Evolutionary conservation across 2,888 invertebrate species (phyloP).

Genomic region (Tryphoninae sp.): DNA sequence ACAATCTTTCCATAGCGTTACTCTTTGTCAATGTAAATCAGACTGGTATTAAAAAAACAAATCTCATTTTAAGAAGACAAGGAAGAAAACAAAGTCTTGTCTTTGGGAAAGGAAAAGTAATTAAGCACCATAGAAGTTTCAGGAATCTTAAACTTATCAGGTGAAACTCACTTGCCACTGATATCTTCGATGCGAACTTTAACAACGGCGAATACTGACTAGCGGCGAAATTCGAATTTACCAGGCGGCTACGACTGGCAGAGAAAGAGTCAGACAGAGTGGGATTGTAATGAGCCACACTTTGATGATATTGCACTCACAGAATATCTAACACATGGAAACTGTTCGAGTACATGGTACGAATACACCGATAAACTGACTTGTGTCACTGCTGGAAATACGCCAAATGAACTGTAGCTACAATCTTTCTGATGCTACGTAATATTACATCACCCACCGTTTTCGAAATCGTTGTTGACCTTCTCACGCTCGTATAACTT

Average conservation of each 20-base stretch:
- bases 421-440: conserved; percentile 49
- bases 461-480: conserved; percentile 32
- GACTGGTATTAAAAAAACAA: too few relatives aligned
- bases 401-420: conserved; percentile 35
- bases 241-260: background rate
- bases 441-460: conserved; percentile 50
- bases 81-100: background rate
- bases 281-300: background rate
- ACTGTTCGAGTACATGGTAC: conserved; percentile 20
- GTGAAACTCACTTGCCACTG: background rate
- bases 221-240: background rate
- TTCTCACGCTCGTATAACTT: conserved; percentile 10
- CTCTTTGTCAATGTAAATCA: too few relatives aligned
- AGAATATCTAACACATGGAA: background rate
- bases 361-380: conserved; percentile 60
- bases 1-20: too few relatives aligned
- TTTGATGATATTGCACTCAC: background rate
- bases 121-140: too few relatives aligned
- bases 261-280: background rate
- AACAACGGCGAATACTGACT: background rate
- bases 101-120: too few relatives aligned
- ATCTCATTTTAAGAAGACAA: too few relatives aligned
- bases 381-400: conserved; percentile 72
- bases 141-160: too few relatives aligned
- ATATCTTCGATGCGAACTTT: background rate